Evolutionary conservation across 2,113 vertebrate species (phyloP), one percentile per base, ranked within the genome.

Genomic region (Gopherus flavomarginatus): DNA sequence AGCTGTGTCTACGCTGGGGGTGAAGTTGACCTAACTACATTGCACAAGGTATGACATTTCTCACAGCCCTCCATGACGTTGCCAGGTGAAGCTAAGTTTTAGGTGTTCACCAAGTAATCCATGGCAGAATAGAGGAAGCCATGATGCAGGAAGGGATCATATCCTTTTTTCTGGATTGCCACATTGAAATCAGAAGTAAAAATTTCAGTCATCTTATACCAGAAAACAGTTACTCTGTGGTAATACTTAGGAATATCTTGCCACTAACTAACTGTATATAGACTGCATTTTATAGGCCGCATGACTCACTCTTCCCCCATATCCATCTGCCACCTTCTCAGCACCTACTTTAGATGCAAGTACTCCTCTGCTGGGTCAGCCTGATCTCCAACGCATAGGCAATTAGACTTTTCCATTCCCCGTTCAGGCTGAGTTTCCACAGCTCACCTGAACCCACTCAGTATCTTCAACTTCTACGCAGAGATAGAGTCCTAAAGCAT

Each of bases 211-310:
- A 2, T 42, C 75, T 7, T 42, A 29, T n/a, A 86, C 4, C 77
- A 57, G 8, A 2, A 19, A 88, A 79, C 0, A 84, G 31, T 7
- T 91, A 50, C 8, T 44, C 38, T 29, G 14, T 80, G 44, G 27
- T 83, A 75, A 62, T 47, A 81, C 24, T 42, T 26, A 85, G 29
- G 16, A 88, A 3, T 84, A 54, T 56, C 85, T 85, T 38, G 52
- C 81, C 35, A n/a, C 1, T 50, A 75, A 81, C 47, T 26, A 0
- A 90, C 7, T 4, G 10, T 81, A 0, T 3, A 80, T 35, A 26
- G 88, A 77, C 22, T 54, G 5, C 3, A 65, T 87, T 90, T 87
- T 85, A 89, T 17, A 4, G 44, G 69, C 52, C 1, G 1, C 27
- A 54, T 5, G 49, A 6, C 1, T 1, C 47, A 79, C 2, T 4